Evolutionary conservation across 2,113 vertebrate species (phyloP).

Genomic region (Hucho hucho): DNA sequence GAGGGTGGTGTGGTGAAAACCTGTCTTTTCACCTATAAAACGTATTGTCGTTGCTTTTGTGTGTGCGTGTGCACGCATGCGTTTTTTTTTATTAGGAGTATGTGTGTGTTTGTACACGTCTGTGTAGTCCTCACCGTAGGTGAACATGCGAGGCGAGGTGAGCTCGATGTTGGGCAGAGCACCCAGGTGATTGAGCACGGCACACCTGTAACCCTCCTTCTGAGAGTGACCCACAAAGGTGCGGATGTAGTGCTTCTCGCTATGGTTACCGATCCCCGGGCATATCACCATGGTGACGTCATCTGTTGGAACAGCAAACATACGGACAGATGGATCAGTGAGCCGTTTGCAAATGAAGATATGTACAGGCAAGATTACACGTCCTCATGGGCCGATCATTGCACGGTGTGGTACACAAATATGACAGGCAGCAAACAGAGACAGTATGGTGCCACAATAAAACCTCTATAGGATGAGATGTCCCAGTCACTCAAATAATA

Average conservation of each 20-base stretch:
- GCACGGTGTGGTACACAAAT: conserved; percentile 1
- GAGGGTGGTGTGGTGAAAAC: no score
- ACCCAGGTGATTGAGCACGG: conserved; percentile 94
- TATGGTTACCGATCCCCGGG: conserved; percentile 97
- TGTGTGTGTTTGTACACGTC: neutral
- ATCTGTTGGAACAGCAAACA: conserved; percentile 69
- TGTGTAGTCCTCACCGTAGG: conserved; percentile 79
- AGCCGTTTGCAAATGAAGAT: conserved; percentile 14
- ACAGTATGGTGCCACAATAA: neutral
- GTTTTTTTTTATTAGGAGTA: neutral
- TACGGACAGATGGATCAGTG: neutral
- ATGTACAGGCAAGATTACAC: conserved; percentile 1
- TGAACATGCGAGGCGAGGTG: conserved; percentile 98
- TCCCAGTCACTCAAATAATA: neutral
- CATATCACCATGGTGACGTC: conserved; percentile 98
- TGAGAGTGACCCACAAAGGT: conserved; percentile 96
- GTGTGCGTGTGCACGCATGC: neutral
- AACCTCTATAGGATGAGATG: neutral
- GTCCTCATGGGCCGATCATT: neutral
- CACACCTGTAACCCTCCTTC: conserved; percentile 93
- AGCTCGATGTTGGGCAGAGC: conserved; percentile 95
- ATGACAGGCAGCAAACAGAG: neutral
- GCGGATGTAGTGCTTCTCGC: conserved; percentile 98
- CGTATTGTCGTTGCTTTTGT: no score
- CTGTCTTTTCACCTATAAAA: no score